Base-by-base conservation (phyloP, 2,113 vertebrate species). In the Mobula birostris region DNA sequence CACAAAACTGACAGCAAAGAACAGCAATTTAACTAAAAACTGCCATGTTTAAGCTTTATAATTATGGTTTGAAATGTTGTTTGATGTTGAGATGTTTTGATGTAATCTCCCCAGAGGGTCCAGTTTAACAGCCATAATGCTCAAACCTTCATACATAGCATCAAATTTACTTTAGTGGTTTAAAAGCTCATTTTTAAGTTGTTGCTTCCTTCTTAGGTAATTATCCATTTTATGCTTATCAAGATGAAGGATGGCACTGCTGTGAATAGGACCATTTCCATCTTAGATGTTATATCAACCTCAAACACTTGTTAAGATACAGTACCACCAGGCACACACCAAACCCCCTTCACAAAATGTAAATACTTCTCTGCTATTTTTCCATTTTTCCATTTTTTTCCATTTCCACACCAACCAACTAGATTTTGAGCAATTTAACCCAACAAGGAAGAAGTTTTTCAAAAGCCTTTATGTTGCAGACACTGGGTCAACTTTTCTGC, bases 51-150 rank as follows among this genome's bases (percentile, higher is more conserved):
- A 88, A 88, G 85, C 85, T 88, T 88, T 7, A 27, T 88, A 88
- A 88, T 88, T 88, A 88, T 88, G 63, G 58, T 32, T 88, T 88
- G 58, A 88, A 88, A 88, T 88, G 56, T 88, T 88, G 61, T 88
- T 88, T 88, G 83, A 88, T 88, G 83, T 88, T 63, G 58, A 88
- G 85, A 88, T 88, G 61, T 66, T 88, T 88, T 88, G 85, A 88
- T 88, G 85, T 61, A 88, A 66, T 88, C 58, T 61, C 58, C 85
- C 85, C 61, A 66, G 85, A 88, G 85, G 58, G 85, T 66, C 85
- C 56, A 63, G 83, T 87, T 74, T 63, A 87, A 87, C 58, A 88
- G 85, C 19, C 58, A 66, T 32, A 88, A 88, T 88, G 85, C 14
- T 32, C 85, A 88, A 66, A 61, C 29, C 27, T 88, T 88, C 85